phyloP scores from a whole-genome alignment of 2,113 vertebrate species.

The Pampusana beccarii region DNA sequence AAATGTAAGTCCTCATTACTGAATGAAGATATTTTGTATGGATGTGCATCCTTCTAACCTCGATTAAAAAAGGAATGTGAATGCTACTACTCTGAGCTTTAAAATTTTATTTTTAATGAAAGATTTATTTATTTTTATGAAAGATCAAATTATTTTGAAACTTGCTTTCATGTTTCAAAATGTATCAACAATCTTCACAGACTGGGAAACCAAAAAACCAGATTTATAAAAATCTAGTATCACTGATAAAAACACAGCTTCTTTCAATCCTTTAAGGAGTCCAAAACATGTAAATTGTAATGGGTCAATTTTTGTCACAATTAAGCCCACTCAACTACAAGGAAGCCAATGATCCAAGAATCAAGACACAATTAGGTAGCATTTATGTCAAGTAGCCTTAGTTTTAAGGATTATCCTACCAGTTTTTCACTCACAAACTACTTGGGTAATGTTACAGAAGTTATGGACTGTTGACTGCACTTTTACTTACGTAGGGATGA shows the following conservation, averaged over 20 bases:
- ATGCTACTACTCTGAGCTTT: neutral
- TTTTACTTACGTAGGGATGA: neutral
- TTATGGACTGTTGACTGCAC: neutral
- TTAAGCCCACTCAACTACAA: neutral
- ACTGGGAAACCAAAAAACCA: neutral
- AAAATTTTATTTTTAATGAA: neutral
- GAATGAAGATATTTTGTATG: neutral
- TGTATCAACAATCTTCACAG: fast-evolving
- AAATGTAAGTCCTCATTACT: neutral
- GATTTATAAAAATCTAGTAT: neutral
- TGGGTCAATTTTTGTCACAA: neutral
- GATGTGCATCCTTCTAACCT: neutral
- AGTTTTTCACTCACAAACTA: neutral
- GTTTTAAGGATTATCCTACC: neutral
- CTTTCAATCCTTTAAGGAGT: neutral
- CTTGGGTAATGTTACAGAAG: neutral
- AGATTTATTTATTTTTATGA: neutral
- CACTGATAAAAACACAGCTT: neutral
- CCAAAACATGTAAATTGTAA: neutral
- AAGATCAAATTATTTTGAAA: neutral
- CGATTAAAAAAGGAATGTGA: neutral
- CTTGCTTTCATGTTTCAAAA: neutral
- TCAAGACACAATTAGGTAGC: neutral
- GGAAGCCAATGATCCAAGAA: neutral
- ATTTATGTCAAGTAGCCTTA: neutral